Conservation (phyloP, 2,113 vertebrate genomes). For the Athene noctua region DNA sequence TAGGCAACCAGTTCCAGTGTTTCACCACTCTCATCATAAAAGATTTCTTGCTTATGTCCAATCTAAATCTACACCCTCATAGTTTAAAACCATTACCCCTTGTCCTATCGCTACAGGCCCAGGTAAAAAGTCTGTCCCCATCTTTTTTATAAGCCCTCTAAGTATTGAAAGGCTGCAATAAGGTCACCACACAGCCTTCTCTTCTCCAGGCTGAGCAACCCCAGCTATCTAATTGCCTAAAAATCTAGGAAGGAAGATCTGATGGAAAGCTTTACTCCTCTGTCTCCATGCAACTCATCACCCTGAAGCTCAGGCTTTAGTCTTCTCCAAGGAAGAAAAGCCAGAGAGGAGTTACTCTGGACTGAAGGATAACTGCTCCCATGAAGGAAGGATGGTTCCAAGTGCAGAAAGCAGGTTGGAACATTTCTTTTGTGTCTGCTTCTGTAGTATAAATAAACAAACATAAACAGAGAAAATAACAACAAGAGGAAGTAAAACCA, state of each 20-base stretch:
- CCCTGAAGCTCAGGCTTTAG: not conserved
- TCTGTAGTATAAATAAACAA: conserved; percentile 9
- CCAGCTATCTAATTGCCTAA: not conserved
- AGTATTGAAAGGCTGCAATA: not conserved
- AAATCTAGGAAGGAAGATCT: not conserved
- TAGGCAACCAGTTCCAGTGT: not conserved
- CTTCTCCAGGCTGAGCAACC: not conserved
- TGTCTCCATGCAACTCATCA: not conserved
- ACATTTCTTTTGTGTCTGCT: not conserved
- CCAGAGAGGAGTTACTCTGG: not conserved
- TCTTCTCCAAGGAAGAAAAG: not conserved
- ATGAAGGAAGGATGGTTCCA: not conserved
- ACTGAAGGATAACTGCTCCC: not conserved
- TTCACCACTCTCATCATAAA: not conserved
- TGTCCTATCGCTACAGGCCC: not conserved
- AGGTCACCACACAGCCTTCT: not conserved
- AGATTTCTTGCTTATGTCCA: not conserved
- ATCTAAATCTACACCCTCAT: not conserved
- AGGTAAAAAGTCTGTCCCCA: not conserved
- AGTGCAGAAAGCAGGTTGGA: not conserved
- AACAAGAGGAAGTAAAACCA: conserved; percentile 36
- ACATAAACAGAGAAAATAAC: conserved; percentile 20
- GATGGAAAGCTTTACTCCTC: not conserved
- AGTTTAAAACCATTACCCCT: not conserved
- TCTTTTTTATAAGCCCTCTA: not conserved